Base-by-base conservation (phyloP, 2,888 invertebrate genomes). In the Tortrix viridana region DNA sequence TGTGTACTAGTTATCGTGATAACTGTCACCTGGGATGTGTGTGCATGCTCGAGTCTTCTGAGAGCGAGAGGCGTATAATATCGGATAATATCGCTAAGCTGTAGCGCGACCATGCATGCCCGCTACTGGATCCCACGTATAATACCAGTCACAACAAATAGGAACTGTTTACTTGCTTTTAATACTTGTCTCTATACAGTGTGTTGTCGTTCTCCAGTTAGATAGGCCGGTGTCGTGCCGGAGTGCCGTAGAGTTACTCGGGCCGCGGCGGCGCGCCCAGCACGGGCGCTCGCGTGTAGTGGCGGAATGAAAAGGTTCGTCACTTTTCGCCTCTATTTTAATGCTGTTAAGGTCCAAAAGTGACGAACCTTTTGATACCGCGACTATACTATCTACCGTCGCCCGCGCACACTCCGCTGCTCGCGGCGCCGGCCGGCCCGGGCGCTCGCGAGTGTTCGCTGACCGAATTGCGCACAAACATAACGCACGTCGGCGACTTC, bases 391-490 rank as follows among this genome's bases (percentile, higher is more conserved):
- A n/a, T n/a, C n/a, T n/a, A n/a, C n/a, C n/a, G n/a, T 12, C 4
- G 1, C 1, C 0, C 6, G 26, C 0, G 5, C 9, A 9, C 26
- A 9, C 9, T 2, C 26, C 9, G 26, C 26, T 7, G 26, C 9
- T 2, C 9, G 1, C 12, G 14, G n/a, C 14, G 3, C 9, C 38
- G 38, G 38, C 41, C 41, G 16, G 16, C 6, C 37, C 41, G 41
- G 4, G 14, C n/a, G 38, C 6, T n/a, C n/a, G n/a, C 16, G 41
- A 41, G 41, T n/a, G 38, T 14, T 41, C 32, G 32, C 32, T 32
- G 32, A 32, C 32, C 32, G n/a, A n/a, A 77, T 81, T 81, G 84
- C 89, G 89, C 90, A 89, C 90, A 90, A 89, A 78, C 75, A 69
- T 72, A 26, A 18, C 67, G 66, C 62, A 70, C 68, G 79, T 79